A percentile compares a stretch with the other conserved stretches of the same genome.
Evolutionary conservation across 2,888 invertebrate genomes (phyloP).

Genomic region (Hydraecia micacea): DNA sequence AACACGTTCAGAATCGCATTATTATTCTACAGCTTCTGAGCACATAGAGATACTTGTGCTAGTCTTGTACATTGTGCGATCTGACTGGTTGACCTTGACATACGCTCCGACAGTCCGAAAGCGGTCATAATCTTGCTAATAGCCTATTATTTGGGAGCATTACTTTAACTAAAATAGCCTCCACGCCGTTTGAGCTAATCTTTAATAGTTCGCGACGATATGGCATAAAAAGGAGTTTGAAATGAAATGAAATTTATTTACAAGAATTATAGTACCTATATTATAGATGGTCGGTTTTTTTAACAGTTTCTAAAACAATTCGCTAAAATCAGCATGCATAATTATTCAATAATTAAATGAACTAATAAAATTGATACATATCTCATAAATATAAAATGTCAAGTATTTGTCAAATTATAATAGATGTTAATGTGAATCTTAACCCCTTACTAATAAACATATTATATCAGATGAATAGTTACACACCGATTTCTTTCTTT

Average conservation of each 20-base stretch:
- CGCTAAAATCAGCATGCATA: too few species aligned
- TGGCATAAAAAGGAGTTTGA: background rate
- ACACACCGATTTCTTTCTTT: too few species aligned
- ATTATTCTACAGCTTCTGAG: background rate
- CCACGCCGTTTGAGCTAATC: background rate
- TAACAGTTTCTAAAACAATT: too few species aligned
- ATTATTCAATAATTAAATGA: too few species aligned
- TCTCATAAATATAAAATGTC: too few species aligned
- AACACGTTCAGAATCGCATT: background rate
- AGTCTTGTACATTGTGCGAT: background rate
- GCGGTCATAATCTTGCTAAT: background rate
- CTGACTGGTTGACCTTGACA: background rate
- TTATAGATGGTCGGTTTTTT: too few species aligned
- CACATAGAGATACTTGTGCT: background rate
- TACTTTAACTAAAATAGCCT: background rate
- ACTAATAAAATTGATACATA: too few species aligned
- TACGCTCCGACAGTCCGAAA: too few species aligned
- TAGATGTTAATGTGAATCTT: too few species aligned
- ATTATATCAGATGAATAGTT: too few species aligned
- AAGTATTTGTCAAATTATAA: too few species aligned
- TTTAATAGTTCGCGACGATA: background rate
- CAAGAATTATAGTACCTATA: background rate
- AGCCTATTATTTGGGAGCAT: background rate
- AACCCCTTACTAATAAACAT: too few species aligned
- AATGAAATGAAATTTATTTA: background rate